Evolutionary conservation across 2,113 vertebrate species (phyloP).

Genomic region (Pao palembangensis): DNA sequence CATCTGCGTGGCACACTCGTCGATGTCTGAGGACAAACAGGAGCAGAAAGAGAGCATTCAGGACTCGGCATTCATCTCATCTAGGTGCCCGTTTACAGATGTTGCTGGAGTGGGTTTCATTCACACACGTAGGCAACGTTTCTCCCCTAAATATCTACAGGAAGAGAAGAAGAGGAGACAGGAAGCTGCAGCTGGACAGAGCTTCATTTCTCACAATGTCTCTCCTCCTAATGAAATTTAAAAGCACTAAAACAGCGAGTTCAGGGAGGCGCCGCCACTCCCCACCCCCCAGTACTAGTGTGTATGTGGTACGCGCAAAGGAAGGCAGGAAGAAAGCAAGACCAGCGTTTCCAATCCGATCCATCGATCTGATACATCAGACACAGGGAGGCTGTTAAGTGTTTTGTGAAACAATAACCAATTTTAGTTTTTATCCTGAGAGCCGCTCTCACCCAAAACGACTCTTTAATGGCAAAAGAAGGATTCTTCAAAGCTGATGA

Average conservation of each 20-base stretch:
- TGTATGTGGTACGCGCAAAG: constrained; percentile 16
- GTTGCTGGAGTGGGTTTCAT: no score
- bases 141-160: neutral
- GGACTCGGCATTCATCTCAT: neutral
- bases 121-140: neutral
- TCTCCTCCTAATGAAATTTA: constrained; percentile 54
- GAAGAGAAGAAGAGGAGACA: no score
- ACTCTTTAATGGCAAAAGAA: constrained; percentile 12
- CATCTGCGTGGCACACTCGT: constrained; percentile 92
- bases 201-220: constrained; percentile 7
- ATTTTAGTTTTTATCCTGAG: constrained; percentile 31
- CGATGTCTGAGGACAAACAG: constrained; percentile 81
- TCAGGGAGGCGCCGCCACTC: constrained; percentile 20
- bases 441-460: neutral
- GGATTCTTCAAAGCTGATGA: constrained; percentile 10
- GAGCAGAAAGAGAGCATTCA: constrained; percentile 20
- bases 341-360: constrained; percentile 43
- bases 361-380: constrained; percentile 43
- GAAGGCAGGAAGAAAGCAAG: constrained; percentile 18
- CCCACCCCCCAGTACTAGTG: constrained; percentile 1
- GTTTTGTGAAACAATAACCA: constrained; percentile 19
- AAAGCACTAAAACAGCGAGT: constrained; percentile 48
- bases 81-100: no score
- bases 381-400: constrained; percentile 28
- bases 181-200: no score